A percentile compares a stretch with the other conserved stretches of the same genome.
Conservation (phyloP, 2,113 vertebrate species). For the Austrofundulus limnaeus region DNA sequence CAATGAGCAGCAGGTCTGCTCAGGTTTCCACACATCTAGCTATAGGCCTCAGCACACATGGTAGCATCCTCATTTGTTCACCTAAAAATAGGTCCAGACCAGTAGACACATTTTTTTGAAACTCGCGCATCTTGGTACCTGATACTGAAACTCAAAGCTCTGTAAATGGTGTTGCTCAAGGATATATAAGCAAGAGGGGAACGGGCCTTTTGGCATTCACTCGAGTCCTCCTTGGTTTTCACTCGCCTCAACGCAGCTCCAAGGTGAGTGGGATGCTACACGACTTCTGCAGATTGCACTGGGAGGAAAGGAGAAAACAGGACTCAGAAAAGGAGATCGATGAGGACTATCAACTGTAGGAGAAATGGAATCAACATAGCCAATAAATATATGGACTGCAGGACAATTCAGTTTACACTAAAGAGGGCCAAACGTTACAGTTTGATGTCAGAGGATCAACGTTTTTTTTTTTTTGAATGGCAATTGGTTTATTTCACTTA, state of each 20-base stretch:
- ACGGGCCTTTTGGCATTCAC: constrained; percentile 45
- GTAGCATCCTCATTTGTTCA: constrained; percentile 76
- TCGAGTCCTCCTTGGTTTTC: constrained; percentile 76
- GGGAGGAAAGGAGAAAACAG: constrained; percentile 34
- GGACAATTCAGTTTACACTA: constrained; percentile 34
- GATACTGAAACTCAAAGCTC: constrained; percentile 74
- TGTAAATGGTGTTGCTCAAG: constrained; percentile 79
- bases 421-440: constrained; percentile 13
- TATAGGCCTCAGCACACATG: constrained; percentile 68
- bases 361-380: constrained; percentile 42
- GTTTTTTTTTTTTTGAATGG: constrained; percentile 47
- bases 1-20: constrained; percentile 20
- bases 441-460: constrained; percentile 41
- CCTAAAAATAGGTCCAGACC: constrained; percentile 80
- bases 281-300: constrained; percentile 8
- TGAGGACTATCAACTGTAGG: constrained; percentile 60
- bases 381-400: constrained; percentile 25
- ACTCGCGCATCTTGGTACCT: constrained; percentile 76
- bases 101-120: constrained; percentile 83
- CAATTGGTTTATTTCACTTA: constrained; percentile 9
- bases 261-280: constrained; percentile 77
- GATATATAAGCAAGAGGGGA: constrained; percentile 74
- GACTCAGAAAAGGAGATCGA: constrained; percentile 28
- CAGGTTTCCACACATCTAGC: constrained; percentile 62
- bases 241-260: constrained; percentile 79